Base-by-base conservation (phyloP, 2,797 vertebrate genomes). In the Sebastes goodei region DNA sequence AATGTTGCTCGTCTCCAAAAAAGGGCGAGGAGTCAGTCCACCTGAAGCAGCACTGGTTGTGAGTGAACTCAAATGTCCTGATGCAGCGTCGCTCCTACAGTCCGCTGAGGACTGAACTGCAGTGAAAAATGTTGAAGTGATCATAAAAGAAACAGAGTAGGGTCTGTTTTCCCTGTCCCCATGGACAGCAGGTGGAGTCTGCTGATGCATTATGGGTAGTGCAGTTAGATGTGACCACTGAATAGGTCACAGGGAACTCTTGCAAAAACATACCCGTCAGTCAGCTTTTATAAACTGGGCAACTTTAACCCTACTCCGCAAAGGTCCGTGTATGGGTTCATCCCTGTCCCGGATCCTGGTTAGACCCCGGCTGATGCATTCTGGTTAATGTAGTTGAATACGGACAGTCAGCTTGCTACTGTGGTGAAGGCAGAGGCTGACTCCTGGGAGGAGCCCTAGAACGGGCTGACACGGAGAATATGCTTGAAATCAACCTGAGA, bases 381-480 rank as follows among this genome's bases (percentile, higher is more conserved):
- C 66, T 89, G 85, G 90, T 80, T 90, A 59, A 67, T 89, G 89
- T 70, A 66, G 81, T 69, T 74, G 55, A 68, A 74, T 38, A 57
- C 4, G 56, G 81, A 81, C 4, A 3, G 71, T 82, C 88, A 70
- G 83, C 78, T 38, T 71, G 67, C 69, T 68, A 52, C 82, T 70
- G 61, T 21, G 49, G 74, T 80, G 6, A 72, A 53, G 25, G 60
- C 52, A 27, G 66, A 64, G 23, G 81, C 86, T 80, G 92, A 91
- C 90, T 85, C 87, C 64, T 53, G 75, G 72, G 80, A 82, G 86
- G 76, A 87, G 93, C 94, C 93, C 93, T 92, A 93, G 69, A 92
- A 92, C 84, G 88, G 92, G 91, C 94, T 72, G 79, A 88, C 53
- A 71, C 84, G 74, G 60, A 86, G 73, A 61, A 29, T 84, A 86